A percentile compares a stretch with the other conserved stretches of the same genome.
These are phyloP conservation scores for Luperina testacea DNA, from an alignment of 2,888 invertebrate genomes.

Conservation along the genomic window DNA sequence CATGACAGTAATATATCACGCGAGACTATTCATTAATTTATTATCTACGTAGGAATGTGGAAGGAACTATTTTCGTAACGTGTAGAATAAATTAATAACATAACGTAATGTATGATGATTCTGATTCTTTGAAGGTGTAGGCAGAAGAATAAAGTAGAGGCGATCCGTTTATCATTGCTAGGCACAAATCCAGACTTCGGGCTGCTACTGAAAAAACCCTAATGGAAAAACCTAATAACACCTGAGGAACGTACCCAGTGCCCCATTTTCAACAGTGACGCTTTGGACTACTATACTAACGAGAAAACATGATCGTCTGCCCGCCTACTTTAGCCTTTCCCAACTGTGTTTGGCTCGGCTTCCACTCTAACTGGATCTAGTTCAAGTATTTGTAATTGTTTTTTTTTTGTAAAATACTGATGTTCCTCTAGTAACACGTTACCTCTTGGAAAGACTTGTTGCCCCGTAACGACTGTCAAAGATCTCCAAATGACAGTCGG, in stretches of 20 bases:
- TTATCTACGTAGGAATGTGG: conserved; percentile 50
- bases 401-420: neutral
- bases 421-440: too few species aligned
- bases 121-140: neutral
- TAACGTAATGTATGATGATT: neutral
- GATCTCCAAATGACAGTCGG: neutral
- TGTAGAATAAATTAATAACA: conserved; percentile 38
- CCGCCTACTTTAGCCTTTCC: too few species aligned
- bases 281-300: neutral
- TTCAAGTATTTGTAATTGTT: too few species aligned
- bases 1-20: conserved; percentile 67
- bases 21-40: conserved; percentile 59
- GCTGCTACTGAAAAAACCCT: neutral
- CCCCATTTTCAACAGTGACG: neutral
- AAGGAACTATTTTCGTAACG: conserved; percentile 52
- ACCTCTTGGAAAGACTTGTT: neutral
- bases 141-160: neutral
- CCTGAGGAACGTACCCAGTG: neutral
- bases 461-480: neutral
- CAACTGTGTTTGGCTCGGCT: neutral
- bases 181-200: neutral
- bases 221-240: neutral
- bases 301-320: neutral
- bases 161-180: too few species aligned
- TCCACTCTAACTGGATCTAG: neutral